Percentiles rank a stretch among this genome's conserved stretches.
These are phyloP conservation scores for Drosophila burlai DNA, from an alignment of 1,140 invertebrate species.

Conservation along the genomic window DNA sequence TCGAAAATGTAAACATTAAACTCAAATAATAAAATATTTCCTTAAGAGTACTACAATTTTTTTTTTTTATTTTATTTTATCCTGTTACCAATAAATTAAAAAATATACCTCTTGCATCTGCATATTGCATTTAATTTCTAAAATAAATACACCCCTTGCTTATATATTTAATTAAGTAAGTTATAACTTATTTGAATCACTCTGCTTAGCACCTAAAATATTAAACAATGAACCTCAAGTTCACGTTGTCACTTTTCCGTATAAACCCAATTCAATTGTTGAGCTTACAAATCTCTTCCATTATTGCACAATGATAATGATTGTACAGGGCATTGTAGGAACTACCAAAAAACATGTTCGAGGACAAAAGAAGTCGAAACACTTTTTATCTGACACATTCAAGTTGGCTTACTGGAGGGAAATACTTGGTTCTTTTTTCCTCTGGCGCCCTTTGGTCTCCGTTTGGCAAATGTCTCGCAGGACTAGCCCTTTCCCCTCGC, in stretches of 20 bases:
- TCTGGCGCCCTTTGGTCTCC: slow-evolving; percentile 32
- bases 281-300: slow-evolving; percentile 18
- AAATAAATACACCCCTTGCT: no score
- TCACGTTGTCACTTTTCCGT: slow-evolving; percentile 6
- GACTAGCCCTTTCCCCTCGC: not conserved
- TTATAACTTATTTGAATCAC: no score
- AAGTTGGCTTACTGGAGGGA: slow-evolving; percentile 7
- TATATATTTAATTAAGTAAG: no score
- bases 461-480: slow-evolving; percentile 26
- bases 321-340: slow-evolving; percentile 7
- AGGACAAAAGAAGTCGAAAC: slow-evolving; percentile 18
- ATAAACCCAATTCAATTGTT: slow-evolving; percentile 12
- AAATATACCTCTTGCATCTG: no score
- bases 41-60: no score
- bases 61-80: no score
- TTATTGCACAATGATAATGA: slow-evolving; percentile 20
- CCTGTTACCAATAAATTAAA: no score
- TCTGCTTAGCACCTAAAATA: no score
- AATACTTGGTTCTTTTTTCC: slow-evolving; percentile 9
- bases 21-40: no score
- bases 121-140: no score
- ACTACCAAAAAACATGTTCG: slow-evolving; percentile 11
- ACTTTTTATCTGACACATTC: slow-evolving; percentile 33
- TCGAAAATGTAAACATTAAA: no score
- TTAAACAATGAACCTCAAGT: not conserved